Conservation (phyloP, 2,888 invertebrate species). For the Nowickia ferox region DNA sequence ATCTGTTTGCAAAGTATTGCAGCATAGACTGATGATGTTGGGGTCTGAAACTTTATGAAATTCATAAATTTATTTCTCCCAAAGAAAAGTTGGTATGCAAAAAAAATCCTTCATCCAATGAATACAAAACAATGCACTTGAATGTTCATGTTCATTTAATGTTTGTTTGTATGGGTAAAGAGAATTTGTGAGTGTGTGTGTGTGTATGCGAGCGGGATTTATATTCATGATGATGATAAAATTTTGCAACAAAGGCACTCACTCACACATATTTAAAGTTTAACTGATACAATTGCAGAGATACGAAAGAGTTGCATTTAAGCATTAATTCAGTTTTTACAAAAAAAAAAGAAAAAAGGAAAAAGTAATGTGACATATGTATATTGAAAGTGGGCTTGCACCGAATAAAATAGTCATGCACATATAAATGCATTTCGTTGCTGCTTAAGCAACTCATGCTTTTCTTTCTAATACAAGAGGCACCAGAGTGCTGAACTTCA, state of each 20-base stretch:
- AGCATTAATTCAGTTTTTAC: conserved; percentile 42
- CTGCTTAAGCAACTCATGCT: too few relatives aligned
- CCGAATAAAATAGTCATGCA: conserved; percentile 2
- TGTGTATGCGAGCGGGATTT: neutral
- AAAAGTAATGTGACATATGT: conserved; percentile 7
- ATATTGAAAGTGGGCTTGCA: neutral
- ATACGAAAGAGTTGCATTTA: conserved; percentile 54
- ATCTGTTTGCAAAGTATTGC: conserved; percentile 41
- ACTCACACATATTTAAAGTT: neutral
- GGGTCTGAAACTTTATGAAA: conserved; percentile 38
- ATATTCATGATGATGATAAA: conserved; percentile 37
- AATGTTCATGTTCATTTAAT: conserved; percentile 36
- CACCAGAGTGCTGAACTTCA: too few relatives aligned
- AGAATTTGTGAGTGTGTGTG: neutral
- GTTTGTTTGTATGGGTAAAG: conserved; percentile 23
- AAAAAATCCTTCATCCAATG: conserved; percentile 55
- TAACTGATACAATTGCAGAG: conserved; percentile 57
- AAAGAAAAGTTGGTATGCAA: neutral
- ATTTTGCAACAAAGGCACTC: neutral
- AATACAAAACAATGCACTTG: conserved; percentile 58
- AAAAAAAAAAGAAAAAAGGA: conserved; percentile 18
- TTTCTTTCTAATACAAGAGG: too few relatives aligned
- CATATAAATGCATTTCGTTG: too few relatives aligned
- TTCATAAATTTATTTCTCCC: conserved; percentile 43
- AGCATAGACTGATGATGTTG: conserved; percentile 25